A percentile compares a stretch with the other conserved stretches of the same genome.
Evolutionary conservation across 2,113 vertebrate genomes (phyloP).

Genomic region (Ramphastos sulfuratus): DNA sequence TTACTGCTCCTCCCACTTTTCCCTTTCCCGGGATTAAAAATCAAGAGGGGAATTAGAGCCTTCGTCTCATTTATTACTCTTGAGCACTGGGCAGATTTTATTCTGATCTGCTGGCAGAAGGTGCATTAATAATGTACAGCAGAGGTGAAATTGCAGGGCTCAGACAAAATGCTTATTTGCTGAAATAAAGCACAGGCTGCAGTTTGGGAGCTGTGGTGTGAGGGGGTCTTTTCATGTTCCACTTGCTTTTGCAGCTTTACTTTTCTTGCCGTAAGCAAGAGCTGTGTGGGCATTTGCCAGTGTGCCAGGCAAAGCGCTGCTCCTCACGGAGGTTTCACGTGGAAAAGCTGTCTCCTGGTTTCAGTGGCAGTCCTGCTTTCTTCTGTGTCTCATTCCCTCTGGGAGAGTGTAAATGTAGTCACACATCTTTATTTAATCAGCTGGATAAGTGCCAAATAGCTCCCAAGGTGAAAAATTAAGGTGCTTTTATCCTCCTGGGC

Average conservation of each 20-base stretch:
- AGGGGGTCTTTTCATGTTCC: not conserved
- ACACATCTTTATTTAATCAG: not conserved
- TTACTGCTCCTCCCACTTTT: not conserved
- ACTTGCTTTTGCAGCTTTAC: not conserved
- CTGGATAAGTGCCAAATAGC: not conserved
- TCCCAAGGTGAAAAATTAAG: slow-evolving; percentile 31
- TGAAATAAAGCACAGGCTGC: not conserved
- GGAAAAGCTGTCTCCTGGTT: not conserved
- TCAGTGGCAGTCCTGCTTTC: not conserved
- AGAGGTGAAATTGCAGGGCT: not conserved
- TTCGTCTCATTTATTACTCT: not conserved
- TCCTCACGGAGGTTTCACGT: not conserved
- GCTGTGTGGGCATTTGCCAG: not conserved
- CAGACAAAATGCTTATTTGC: not conserved
- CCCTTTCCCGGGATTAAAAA: not conserved
- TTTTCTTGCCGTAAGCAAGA: not conserved
- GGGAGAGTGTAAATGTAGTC: not conserved
- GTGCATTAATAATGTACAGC: not conserved
- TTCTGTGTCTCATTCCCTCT: not conserved
- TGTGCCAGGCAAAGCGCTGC: not conserved
- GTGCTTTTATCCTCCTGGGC: not conserved
- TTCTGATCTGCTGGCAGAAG: not conserved
- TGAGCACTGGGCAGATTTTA: not conserved
- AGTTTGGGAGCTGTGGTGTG: not conserved
- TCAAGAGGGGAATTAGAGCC: not conserved